Conservation (phyloP, 2,888 invertebrate species). For the Protophormia terraenovae region DNA sequence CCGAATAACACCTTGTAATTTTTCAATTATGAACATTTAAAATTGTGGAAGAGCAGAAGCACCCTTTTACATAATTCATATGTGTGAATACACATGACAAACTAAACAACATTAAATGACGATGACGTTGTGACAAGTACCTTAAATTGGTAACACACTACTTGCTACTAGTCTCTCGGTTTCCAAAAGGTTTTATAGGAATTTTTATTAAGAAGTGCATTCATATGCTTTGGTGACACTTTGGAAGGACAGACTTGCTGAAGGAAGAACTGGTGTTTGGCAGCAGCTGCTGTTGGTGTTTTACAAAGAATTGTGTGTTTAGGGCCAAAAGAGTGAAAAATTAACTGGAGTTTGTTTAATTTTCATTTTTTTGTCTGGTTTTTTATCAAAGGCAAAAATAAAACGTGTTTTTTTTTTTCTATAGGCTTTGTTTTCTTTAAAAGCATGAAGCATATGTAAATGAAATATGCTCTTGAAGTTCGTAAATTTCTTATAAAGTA, state of each 20-base stretch:
- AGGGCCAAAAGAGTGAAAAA: constrained; percentile 43
- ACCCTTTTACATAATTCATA: constrained; percentile 19
- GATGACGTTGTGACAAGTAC: constrained; percentile 34
- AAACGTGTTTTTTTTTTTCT: no score
- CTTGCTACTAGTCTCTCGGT: no score
- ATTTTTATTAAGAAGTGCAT: constrained; percentile 7
- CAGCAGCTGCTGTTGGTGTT: constrained; percentile 49
- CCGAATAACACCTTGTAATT: constrained; percentile 70
- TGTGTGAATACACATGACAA: constrained; percentile 18
- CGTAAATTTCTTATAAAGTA: no score
- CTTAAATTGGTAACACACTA: constrained; percentile 28
- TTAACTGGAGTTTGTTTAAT: constrained; percentile 24
- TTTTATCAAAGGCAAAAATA: neutral
- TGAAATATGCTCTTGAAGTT: no score
- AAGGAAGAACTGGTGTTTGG: neutral
- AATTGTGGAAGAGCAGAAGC: neutral
- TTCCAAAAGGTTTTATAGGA: neutral
- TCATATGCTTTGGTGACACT: constrained; percentile 48
- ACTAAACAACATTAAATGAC: constrained; percentile 28
- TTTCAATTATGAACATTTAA: constrained; percentile 69
- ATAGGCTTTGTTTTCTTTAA: no score
- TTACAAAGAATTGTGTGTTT: constrained; percentile 7
- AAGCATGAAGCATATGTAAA: no score
- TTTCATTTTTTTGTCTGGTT: neutral
- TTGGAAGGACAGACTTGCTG: neutral